Evolutionary conservation across 2,113 vertebrate genomes (phyloP).

Genomic region (Centropus unirufus): DNA sequence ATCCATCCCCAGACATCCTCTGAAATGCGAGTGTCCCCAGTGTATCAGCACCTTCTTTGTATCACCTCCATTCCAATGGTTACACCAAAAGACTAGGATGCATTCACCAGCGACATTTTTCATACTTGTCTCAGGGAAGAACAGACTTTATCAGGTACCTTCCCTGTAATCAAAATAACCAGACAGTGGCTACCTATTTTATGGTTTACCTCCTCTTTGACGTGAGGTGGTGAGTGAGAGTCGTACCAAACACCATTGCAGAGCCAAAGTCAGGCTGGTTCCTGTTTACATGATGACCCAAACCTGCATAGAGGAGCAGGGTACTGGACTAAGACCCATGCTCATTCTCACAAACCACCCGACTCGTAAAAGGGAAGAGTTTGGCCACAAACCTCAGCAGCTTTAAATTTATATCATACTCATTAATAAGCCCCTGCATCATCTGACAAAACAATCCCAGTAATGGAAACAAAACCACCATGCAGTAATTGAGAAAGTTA

Average conservation of each 20-base stretch:
- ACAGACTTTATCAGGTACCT: background rate
- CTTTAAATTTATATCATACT: background rate
- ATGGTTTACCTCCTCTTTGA: background rate
- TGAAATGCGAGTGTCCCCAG: background rate
- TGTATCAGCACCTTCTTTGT: background rate
- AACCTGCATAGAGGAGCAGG: background rate
- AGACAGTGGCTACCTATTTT: background rate
- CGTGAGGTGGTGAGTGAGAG: background rate
- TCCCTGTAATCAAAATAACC: background rate
- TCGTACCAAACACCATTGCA: background rate
- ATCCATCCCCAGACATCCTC: background rate
- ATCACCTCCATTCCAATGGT: background rate
- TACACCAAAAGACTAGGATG: background rate
- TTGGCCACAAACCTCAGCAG: background rate
- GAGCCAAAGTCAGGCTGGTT: background rate
- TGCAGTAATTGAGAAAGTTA: slow-evolving; percentile 6
- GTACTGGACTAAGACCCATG: background rate
- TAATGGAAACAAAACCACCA: background rate
- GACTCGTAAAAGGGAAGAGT: background rate
- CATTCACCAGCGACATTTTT: background rate
- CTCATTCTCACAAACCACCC: background rate
- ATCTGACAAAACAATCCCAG: background rate
- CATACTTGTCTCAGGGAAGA: background rate
- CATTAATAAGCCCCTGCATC: background rate
- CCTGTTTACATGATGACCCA: background rate